Percentiles rank a stretch among this genome's conserved stretches.
These are phyloP conservation scores for Stenodera caucasica DNA, from an alignment of 2,888 invertebrate genomes.

Conservation along the genomic window DNA sequence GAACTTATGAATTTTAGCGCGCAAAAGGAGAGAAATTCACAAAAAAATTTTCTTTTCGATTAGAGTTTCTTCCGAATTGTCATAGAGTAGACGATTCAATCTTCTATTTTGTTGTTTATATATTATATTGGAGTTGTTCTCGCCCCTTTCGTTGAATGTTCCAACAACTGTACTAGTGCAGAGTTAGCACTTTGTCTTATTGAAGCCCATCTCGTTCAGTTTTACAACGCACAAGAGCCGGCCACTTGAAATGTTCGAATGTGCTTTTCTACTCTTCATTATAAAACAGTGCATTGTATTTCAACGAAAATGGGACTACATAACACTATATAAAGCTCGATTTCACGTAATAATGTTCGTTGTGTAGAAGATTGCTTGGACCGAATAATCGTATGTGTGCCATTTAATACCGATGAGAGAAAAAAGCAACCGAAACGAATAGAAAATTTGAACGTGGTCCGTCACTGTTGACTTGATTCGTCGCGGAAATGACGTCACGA, in stretches of 20 bases:
- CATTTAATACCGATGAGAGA: background rate
- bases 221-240: conserved; percentile 42
- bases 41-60: background rate
- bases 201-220: conserved; percentile 49
- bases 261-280: conserved; percentile 52
- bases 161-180: conserved; percentile 10
- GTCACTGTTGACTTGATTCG: background rate
- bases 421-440: background rate
- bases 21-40: too few relatives aligned
- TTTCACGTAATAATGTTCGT: conserved; percentile 41
- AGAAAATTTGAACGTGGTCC: too few relatives aligned
- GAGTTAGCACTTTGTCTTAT: conserved; percentile 53
- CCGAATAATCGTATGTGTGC: background rate
- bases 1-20: too few relatives aligned
- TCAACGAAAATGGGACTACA: conserved; percentile 48
- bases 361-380: conserved; percentile 21
- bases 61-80: too few relatives aligned
- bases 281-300: conserved; percentile 49
- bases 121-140: background rate
- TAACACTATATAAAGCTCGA: conserved; percentile 48
- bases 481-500: background rate
- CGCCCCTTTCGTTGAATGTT: conserved; percentile 3
- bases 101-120: background rate
- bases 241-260: conserved; percentile 45
- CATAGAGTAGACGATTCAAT: too few relatives aligned